Conservation (phyloP, 2,888 invertebrate species). For the Campoplex nolae region DNA sequence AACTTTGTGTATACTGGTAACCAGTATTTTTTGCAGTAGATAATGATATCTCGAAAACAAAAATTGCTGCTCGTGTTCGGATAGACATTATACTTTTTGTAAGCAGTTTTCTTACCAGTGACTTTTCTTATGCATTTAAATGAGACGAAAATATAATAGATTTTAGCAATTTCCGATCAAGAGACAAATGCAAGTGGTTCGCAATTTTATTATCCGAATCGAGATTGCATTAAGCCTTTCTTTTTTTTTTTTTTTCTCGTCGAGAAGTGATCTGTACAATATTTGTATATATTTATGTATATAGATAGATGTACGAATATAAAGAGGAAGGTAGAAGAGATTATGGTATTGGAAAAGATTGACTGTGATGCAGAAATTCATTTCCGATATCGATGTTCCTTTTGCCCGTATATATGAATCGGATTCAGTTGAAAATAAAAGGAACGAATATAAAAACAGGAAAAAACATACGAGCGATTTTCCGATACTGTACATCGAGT, state of each 20-base stretch:
- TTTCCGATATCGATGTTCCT: slow-evolving; percentile 60
- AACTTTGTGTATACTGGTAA: too few relatives aligned
- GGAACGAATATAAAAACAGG: slow-evolving; percentile 22
- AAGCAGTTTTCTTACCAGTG: too few relatives aligned
- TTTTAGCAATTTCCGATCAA: too few relatives aligned
- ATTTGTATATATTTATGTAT: not conserved
- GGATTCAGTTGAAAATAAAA: slow-evolving; percentile 25
- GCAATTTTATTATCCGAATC: not conserved
- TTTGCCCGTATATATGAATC: slow-evolving; percentile 4
- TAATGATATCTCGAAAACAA: not conserved
- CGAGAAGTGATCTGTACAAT: not conserved
- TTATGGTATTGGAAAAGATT: slow-evolving; percentile 44
- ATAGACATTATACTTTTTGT: too few relatives aligned
- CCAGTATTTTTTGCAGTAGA: not conserved
- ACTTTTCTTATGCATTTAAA: too few relatives aligned
- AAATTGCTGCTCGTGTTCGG: too few relatives aligned
- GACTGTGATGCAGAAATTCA: slow-evolving; percentile 43
- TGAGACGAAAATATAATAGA: too few relatives aligned
- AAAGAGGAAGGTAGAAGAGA: slow-evolving; percentile 4
- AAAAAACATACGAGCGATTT: slow-evolving; percentile 41
- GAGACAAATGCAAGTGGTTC: not conserved
- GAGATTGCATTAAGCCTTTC: not conserved
- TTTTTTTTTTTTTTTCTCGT: not conserved
- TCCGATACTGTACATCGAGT: slow-evolving; percentile 52
- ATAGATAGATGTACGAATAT: not conserved